Percentiles rank a stretch among this genome's conserved stretches.
phyloP scores from a whole-genome alignment of 2,888 invertebrate species.

The Allolobophora icterica region DNA sequence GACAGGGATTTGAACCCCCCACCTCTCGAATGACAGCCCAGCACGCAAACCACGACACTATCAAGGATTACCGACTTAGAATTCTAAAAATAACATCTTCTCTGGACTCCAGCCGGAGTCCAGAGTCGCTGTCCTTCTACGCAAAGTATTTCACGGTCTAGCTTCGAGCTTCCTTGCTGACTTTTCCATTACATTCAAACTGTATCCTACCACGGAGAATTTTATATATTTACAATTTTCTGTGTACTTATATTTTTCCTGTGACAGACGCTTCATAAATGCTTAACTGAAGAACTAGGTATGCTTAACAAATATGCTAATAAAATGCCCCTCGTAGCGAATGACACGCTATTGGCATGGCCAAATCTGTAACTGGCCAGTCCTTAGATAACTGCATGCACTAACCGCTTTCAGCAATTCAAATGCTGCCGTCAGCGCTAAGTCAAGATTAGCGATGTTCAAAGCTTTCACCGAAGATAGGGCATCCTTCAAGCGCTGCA shows the following conservation, averaged over 20 bases:
- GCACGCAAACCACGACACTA: no score
- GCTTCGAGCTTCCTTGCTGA: no score
- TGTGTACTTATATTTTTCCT: background rate
- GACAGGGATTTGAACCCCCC: no score
- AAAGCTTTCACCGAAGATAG: slow-evolving; percentile 52
- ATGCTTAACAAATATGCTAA: background rate
- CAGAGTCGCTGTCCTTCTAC: no score
- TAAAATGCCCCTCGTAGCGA: background rate
- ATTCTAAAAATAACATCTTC: no score
- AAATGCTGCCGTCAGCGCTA: slow-evolving; percentile 32
- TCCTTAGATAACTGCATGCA: background rate
- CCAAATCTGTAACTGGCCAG: no score
- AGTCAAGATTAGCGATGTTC: slow-evolving; percentile 38
- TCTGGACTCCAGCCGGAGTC: no score
- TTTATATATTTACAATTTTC: background rate
- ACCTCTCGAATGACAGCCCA: no score
- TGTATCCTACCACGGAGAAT: background rate
- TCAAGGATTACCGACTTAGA: no score
- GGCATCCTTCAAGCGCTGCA: slow-evolving; percentile 30
- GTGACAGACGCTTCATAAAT: background rate
- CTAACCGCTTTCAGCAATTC: slow-evolving; percentile 35
- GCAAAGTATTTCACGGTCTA: no score
- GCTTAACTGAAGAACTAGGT: background rate
- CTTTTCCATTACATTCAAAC: background rate
- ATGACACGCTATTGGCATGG: no score